Percentiles rank a stretch among this genome's conserved stretches.
Conservation (phyloP, 2,113 vertebrate genomes). For the Microcebus murinus region DNA sequence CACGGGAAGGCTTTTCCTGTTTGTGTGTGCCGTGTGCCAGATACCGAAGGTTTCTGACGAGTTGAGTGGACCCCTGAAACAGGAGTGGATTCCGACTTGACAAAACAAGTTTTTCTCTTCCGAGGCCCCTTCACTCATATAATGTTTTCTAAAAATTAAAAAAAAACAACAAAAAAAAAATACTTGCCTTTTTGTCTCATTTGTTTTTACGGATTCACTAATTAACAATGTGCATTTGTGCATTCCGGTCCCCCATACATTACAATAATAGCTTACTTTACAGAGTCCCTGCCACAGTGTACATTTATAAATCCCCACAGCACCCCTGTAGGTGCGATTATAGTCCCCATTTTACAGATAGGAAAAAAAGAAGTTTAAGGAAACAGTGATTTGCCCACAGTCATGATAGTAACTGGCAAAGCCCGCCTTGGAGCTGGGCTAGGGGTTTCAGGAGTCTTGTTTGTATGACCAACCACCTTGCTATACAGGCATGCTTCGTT, state of each 20-base stretch:
- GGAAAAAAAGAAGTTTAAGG: not conserved
- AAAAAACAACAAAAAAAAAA: not conserved
- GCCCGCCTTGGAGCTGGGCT: not conserved
- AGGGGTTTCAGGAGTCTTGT: not conserved
- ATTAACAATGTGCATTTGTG: not conserved
- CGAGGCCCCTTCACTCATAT: not conserved
- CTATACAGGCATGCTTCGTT: not conserved
- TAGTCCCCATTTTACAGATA: constrained; percentile 43
- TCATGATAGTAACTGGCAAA: not conserved
- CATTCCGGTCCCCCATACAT: not conserved
- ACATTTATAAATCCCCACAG: not conserved
- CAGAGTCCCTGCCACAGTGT: not conserved
- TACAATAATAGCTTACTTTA: not conserved
- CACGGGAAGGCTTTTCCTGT: constrained; percentile 12
- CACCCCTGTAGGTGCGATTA: not conserved
- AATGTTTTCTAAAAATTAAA: not conserved
- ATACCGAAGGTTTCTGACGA: constrained; percentile 15
- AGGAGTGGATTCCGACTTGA: not conserved
- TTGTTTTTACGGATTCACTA: not conserved
- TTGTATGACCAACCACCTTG: not conserved
- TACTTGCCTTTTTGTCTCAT: not conserved
- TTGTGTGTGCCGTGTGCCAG: constrained; percentile 18
- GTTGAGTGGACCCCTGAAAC: not conserved
- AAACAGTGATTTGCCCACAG: not conserved
- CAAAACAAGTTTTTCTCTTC: not conserved